phyloP scores from a whole-genome alignment of 2,113 vertebrate species.

The Todiramphus chloris region DNA sequence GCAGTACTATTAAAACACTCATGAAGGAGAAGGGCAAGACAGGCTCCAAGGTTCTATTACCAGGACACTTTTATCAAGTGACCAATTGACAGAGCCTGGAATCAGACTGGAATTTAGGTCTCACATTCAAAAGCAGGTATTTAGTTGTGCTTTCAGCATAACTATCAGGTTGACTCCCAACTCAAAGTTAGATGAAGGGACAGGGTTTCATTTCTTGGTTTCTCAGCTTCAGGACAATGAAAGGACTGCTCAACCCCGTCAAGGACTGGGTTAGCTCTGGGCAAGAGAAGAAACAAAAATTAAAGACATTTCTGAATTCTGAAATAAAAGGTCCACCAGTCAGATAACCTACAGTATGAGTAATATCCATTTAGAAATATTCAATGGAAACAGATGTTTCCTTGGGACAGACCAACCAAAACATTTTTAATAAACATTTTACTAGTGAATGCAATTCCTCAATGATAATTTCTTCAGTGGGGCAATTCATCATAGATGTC shows the following conservation, averaged over 20 bases:
- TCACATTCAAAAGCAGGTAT: background rate
- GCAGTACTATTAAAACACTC: background rate
- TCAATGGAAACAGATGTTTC: background rate
- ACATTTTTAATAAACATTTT: background rate
- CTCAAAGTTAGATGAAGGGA: background rate
- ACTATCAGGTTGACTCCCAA: background rate
- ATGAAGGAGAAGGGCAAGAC: background rate
- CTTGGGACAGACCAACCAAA: background rate
- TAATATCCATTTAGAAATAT: background rate
- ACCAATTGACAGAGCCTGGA: background rate
- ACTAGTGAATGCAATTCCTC: background rate
- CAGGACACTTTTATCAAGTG: background rate
- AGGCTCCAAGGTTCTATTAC: background rate
- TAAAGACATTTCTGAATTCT: fast-evolving
- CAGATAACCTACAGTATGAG: background rate
- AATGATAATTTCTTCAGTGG: background rate
- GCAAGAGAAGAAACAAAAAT: background rate
- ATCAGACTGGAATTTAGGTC: background rate
- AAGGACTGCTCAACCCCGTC: background rate
- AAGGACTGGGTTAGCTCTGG: background rate
- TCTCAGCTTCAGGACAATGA: fast-evolving
- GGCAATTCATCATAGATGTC: background rate
- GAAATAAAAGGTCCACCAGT: background rate
- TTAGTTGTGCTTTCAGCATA: background rate
- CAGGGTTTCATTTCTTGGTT: background rate